A percentile compares a stretch with the other conserved stretches of the same genome.
Evolutionary conservation across 1,140 invertebrate genomes (phyloP).

Genomic region (Chlorops oryzae): DNA sequence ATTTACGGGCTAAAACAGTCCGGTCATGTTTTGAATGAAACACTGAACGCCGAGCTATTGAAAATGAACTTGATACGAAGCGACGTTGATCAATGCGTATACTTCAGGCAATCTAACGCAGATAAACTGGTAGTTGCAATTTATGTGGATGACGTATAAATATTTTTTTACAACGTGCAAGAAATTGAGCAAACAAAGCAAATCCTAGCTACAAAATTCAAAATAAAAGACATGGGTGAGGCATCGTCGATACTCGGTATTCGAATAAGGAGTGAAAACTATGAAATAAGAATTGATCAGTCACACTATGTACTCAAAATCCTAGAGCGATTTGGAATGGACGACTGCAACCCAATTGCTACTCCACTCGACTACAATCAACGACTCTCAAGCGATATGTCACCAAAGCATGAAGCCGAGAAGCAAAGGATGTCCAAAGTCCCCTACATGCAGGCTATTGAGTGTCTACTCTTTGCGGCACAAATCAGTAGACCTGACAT

Average conservation of each 20-base stretch:
- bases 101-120: no score
- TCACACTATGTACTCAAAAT: conserved; percentile 14
- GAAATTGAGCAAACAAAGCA: not conserved
- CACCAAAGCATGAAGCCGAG: conserved; percentile 14
- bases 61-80: no score
- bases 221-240: conserved; percentile 12
- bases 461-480: conserved; percentile 40
- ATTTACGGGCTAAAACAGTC: conserved; percentile 35
- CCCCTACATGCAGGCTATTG: conserved; percentile 24
- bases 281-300: no score
- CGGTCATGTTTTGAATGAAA: conserved; percentile 25
- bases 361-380: conserved; percentile 26
- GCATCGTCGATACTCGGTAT: not conserved
- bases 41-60: conserved; percentile 21
- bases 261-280: not conserved
- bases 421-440: conserved; percentile 16
- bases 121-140: no score
- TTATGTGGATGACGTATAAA: conserved; percentile 41
- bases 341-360: conserved; percentile 23
- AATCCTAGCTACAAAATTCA: not conserved
- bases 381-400: conserved; percentile 21
- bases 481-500: conserved; percentile 45
- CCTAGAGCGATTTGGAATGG: conserved; percentile 32
- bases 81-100: no score
- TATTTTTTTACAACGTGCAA: conserved; percentile 28